These are phyloP conservation scores for Luperina nickerlii DNA, from an alignment of 2,888 invertebrate genomes.

Conservation along the genomic window DNA sequence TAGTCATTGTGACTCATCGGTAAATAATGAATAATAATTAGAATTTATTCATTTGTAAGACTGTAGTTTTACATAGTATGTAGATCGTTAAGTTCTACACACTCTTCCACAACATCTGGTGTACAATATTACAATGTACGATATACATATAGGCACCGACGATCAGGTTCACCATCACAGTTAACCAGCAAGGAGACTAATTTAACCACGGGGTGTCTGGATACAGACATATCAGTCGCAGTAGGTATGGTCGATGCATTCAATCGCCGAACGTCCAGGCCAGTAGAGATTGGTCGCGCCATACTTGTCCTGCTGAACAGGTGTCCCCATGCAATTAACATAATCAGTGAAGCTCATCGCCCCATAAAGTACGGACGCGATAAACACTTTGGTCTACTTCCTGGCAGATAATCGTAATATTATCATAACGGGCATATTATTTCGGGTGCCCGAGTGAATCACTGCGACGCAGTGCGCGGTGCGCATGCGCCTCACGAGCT, in stretches of 20 bases:
- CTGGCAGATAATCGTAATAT: slow-evolving; percentile 64
- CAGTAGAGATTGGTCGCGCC: not conserved
- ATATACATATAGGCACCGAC: not conserved
- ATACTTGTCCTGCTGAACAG: slow-evolving; percentile 28
- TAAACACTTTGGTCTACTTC: slow-evolving; percentile 63
- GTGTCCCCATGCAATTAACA: slow-evolving; percentile 40
- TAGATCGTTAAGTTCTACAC: not conserved
- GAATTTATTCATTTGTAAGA: too few relatives aligned
- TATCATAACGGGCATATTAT: slow-evolving; percentile 71
- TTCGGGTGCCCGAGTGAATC: slow-evolving; percentile 63
- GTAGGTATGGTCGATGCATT: not conserved
- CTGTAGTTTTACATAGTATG: too few relatives aligned
- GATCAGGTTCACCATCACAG: too few relatives aligned
- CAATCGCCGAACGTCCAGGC: not conserved
- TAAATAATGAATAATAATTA: not conserved
- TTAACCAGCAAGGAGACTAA: too few relatives aligned
- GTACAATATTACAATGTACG: not conserved
- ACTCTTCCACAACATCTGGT: not conserved
- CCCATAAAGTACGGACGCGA: slow-evolving; percentile 37
- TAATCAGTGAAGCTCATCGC: slow-evolving; percentile 43
- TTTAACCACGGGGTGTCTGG: not conserved
- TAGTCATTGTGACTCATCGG: not conserved
- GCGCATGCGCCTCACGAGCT: slow-evolving; percentile 75
- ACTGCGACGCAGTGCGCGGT: slow-evolving; percentile 27
- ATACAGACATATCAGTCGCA: not conserved